Percentiles rank a stretch among this genome's conserved stretches.
These are phyloP conservation scores for Zaprionus obscuricornis DNA, from an alignment of 2,888 invertebrate species.

Conservation along the genomic window DNA sequence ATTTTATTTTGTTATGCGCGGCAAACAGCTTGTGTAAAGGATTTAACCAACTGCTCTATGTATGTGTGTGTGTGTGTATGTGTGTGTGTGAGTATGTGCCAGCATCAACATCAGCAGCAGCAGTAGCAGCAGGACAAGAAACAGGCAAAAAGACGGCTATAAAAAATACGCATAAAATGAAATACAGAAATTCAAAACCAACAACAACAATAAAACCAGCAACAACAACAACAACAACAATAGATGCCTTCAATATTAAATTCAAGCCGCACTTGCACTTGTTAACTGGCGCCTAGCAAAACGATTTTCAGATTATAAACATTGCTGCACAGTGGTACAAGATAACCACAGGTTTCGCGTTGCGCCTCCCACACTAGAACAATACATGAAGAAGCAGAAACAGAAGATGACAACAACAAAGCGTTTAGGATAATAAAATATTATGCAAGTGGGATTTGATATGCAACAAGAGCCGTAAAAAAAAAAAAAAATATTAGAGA, in stretches of 20 bases:
- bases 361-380: constrained; percentile 17
- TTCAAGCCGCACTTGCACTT: constrained; percentile 64
- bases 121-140: neutral
- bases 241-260: constrained; percentile 55
- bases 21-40: constrained; percentile 77
- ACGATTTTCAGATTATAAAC: constrained; percentile 40
- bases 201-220: constrained; percentile 46
- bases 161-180: constrained; percentile 43
- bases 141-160: neutral
- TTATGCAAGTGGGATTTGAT: constrained; percentile 66
- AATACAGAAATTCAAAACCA: constrained; percentile 69
- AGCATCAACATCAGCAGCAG: constrained; percentile 5
- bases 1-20: constrained; percentile 77
- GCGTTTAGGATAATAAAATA: constrained; percentile 66
- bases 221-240: constrained; percentile 41
- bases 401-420: constrained; percentile 9
- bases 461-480: constrained; percentile 14
- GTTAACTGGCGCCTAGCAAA: constrained; percentile 41
- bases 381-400: constrained; percentile 16
- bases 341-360: constrained; percentile 22
- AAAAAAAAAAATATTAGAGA: too few relatives aligned
- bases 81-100: too few relatives aligned
- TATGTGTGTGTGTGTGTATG: too few relatives aligned
- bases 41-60: constrained; percentile 64
- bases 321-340: constrained; percentile 32